These are phyloP conservation scores for Cydia strobilella DNA, from an alignment of 1,140 invertebrate species.

Conservation along the genomic window DNA sequence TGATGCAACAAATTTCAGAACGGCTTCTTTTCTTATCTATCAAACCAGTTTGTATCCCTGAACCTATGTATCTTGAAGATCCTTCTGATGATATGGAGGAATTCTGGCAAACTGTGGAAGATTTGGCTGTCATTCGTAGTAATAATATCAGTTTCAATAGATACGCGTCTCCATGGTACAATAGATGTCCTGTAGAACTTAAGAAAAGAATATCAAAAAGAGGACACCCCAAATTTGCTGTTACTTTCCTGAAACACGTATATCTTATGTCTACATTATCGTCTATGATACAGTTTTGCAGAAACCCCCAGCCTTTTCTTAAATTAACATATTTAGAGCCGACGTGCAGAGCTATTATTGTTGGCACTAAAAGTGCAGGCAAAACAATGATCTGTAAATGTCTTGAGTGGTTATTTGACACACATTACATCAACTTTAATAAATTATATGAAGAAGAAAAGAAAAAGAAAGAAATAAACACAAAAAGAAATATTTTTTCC, in stretches of 20 bases:
- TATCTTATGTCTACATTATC: constrained; percentile 79
- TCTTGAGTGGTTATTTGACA: constrained; percentile 67
- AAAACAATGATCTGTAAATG: constrained; percentile 68
- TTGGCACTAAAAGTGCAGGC: constrained; percentile 65
- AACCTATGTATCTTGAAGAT: constrained; percentile 64
- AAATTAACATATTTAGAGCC: constrained; percentile 70
- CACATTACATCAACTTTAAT: constrained; percentile 53
- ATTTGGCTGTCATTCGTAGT: constrained; percentile 58
- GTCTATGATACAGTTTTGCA: constrained; percentile 73
- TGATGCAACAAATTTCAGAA: constrained; percentile 74
- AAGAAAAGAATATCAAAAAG: constrained; percentile 68
- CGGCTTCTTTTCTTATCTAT: constrained; percentile 74
- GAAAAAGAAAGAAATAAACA: constrained; percentile 62
- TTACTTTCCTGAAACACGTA: constrained; percentile 81
- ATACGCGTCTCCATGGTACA: constrained; percentile 79
- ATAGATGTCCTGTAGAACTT: constrained; percentile 82
- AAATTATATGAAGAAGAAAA: constrained; percentile 54
- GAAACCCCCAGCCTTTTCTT: constrained; percentile 81
- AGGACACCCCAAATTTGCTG: constrained; percentile 77
- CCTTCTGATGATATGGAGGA: constrained; percentile 61
- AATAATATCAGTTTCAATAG: constrained; percentile 57
- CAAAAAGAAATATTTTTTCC: constrained; percentile 63
- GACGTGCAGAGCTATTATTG: constrained; percentile 63
- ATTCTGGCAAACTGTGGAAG: constrained; percentile 64
- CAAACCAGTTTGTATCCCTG: constrained; percentile 67